These are phyloP conservation scores for Nymphicus hollandicus DNA, from an alignment of 2,113 vertebrate genomes.

Conservation along the genomic window DNA sequence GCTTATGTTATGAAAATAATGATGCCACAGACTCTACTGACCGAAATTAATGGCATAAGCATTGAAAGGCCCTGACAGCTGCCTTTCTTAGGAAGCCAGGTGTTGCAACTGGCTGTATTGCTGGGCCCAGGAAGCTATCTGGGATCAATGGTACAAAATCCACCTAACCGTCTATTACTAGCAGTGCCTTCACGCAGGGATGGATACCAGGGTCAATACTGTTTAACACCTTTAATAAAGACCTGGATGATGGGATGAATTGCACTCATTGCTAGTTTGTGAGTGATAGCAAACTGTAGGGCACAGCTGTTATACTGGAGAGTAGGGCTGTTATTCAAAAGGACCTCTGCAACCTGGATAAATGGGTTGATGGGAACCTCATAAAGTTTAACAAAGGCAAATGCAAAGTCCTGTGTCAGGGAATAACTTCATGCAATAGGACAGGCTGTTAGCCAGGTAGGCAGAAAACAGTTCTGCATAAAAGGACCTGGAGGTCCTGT, in stretches of 20 bases:
- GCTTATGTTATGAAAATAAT: not conserved
- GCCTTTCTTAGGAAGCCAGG: not conserved
- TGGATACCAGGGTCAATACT: not conserved
- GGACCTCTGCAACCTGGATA: not conserved
- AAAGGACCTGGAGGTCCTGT: not conserved
- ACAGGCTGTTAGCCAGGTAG: not conserved
- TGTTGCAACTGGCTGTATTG: not conserved
- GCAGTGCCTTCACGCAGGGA: not conserved
- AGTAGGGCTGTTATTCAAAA: not conserved
- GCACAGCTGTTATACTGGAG: not conserved
- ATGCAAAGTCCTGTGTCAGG: not conserved
- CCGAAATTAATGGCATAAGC: not conserved
- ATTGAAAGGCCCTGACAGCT: not conserved
- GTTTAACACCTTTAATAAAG: not conserved
- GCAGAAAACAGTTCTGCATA: not conserved
- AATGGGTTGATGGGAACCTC: not conserved
- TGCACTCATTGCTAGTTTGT: not conserved
- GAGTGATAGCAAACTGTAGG: not conserved
- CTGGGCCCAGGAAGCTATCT: not conserved
- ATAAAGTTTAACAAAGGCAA: not conserved
- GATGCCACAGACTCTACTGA: not conserved
- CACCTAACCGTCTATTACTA: not conserved
- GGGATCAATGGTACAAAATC: not conserved
- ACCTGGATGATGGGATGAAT: not conserved
- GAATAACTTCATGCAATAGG: not conserved